Base-by-base conservation (phyloP, 1,140 invertebrate species). In the Drosophila kikkawai region DNA sequence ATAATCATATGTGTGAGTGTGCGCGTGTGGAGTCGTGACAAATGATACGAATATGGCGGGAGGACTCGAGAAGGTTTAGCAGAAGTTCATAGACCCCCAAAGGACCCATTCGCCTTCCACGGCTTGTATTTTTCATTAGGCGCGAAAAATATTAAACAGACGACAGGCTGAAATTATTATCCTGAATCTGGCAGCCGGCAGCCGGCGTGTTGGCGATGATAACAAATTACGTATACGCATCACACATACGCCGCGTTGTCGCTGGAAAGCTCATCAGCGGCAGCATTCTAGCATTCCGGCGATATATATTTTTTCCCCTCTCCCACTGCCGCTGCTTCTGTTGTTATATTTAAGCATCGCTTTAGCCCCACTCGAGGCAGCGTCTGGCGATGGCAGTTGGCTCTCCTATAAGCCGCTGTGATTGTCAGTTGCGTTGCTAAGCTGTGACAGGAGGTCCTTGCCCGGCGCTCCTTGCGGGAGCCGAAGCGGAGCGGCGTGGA, bases 171-270 rank as follows among this genome's bases (percentile, higher is more conserved):
- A 76, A 86, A 86, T 87, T 82, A 86, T 86, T 81, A 85, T 70
- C 70, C 70, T 60, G 70, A 60, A 71, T 64, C 42, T 64, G 64
- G 63, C 60, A 71, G 67, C 45, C 47, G 64, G 63, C 59, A 71
- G 67, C 45, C 47, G 39, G 53, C 42, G 48, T 47, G 58, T 37
- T 55, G 78, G 50, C 53, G 80, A 63, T 70, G 79, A 85, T 88
- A 91, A 88, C 82, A 88, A 90, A 88, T 85, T 90, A 84, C 79
- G 79, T 79, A 86, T 87, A 84, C 79, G 79, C 81, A 86, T 87
- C 75, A 53, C 82, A 80, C 80, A 87, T 83, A 87, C 84, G 83
- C 83, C 67, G 57, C 76, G 75, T 70, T 67, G 71, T 59, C 83
- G 69, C 80, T 66, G 80, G 67, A 75, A 79, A 84, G 81, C 82